phyloP scores from a whole-genome alignment of 2,888 invertebrate species.

The Lordiphosa andalusiaca region DNA sequence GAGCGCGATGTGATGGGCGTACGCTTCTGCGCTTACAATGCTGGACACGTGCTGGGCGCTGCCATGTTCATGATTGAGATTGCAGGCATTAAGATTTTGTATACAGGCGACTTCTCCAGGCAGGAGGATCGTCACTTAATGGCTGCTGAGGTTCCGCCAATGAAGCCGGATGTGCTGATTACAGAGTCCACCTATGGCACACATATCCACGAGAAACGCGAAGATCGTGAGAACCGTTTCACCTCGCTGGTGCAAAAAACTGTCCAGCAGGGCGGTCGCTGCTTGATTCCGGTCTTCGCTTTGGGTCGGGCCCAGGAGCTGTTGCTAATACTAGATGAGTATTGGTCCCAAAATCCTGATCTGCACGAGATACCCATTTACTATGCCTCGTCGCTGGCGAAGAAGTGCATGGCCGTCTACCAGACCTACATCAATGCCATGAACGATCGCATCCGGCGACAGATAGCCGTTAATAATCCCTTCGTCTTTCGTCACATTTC shows the following conservation, averaged over 20 bases:
- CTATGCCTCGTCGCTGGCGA: conserved; percentile 99
- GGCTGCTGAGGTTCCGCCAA: conserved; percentile 98
- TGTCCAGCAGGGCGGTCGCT: conserved; percentile 97
- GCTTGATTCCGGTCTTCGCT: conserved; percentile 99
- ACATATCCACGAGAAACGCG: conserved; percentile 98
- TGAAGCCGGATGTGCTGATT: conserved; percentile 97
- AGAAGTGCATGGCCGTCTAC: conserved; percentile 99
- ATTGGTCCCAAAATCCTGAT: conserved; percentile 91
- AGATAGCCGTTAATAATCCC: conserved; percentile 98
- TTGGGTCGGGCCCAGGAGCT: conserved; percentile 98
- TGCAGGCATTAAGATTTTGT: conserved; percentile 97
- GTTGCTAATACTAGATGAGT: conserved; percentile 97
- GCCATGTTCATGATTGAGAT: conserved; percentile 99
- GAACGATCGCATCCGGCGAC: conserved; percentile 97
- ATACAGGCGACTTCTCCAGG: conserved; percentile 99
- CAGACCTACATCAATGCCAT: conserved; percentile 99
- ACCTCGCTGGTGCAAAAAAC: conserved; percentile 97
- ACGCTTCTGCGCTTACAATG: conserved; percentile 99
- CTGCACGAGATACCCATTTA: conserved; percentile 99
- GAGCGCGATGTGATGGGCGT: conserved; percentile 98
- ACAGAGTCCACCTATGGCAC: conserved; percentile 99
- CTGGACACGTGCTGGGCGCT: conserved; percentile 98
- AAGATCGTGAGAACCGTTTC: conserved; percentile 96
- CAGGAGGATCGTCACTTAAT: conserved; percentile 99
- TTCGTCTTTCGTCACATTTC: conserved; percentile 99